Evolutionary conservation across 1,140 invertebrate species (phyloP), one percentile per base, ranked within the genome.

Genomic region (Drosophila sucinea): DNA sequence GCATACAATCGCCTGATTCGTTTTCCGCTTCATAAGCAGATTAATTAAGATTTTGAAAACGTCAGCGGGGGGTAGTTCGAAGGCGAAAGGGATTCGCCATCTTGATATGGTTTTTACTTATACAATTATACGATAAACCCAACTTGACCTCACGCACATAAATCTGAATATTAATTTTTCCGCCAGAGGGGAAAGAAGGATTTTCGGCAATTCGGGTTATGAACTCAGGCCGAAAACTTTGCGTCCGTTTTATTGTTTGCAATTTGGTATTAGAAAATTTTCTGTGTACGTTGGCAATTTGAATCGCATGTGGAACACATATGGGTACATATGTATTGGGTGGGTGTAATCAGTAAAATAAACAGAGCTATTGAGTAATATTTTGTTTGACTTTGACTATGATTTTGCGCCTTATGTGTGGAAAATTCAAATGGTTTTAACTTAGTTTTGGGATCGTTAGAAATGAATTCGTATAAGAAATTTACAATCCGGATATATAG

Each of bases 141-240:
- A 79, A 79, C 70, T 79, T 79, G 77, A 73, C 77, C 77, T 66
- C 69, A 17, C 25, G 73, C 77, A 79, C 74, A 79, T 79, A 79
- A 79, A 79, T 79, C 77, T 79, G 74, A 77, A 79, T 79, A 79
- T 79, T 79, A 79, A 79, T 79, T 77, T 58, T 58, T 35, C 68
- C 35, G 68, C 54, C 56, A 25, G 35, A 8, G 58, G 44, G 35
- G 10, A 11, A 10, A 10, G 10, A 33, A 33, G 25, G 1, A 10
- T 58, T 58, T 38, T 27, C 44, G 44, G 7, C 2, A 10, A 27
- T 27, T 51, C 2, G 77, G 77, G 77, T 77, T 79, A 79, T 79
- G 73, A 77, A 79, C 56, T 58, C 17, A 58, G 56, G 56, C 44
- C n/a, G 33, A 29, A 54, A 35, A 33, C 61, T 73, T 77, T 70